Evolutionary conservation across 2,888 invertebrate species (phyloP), one percentile per base, ranked within the genome.

Genomic region (Microctonus hyperodae): DNA sequence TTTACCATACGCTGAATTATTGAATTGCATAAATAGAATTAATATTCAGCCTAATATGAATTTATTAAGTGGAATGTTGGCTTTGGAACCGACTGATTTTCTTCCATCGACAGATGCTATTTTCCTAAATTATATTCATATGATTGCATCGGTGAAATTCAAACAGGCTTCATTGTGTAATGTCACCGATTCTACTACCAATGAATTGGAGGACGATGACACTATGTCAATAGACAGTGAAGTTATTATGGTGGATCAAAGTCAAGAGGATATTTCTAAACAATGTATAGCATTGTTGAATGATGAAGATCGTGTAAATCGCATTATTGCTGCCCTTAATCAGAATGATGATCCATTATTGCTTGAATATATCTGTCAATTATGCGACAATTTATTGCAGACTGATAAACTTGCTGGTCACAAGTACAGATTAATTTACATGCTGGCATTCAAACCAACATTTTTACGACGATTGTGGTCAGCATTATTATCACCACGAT

Each of bases 361-460:
- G 23, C 84, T 94, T 55, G 89, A 90, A 74, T 87, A 89, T 11
- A 85, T 94, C 69, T 92, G 92, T 70, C 88, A 90, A 79, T 88
- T 96, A 62, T 95, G 95, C 78, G 94, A 96, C 84, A 91, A 93
- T 84, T 85, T 96, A 59, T 85, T 96, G 80, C 87, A 94, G 73
- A 91, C 93, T 74, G 92, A 94, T 80, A 91, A 91, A 80, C 88
- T 92, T 81, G 92, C 95, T 0, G 88, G 95, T 73, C 93, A 94
- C 81, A 93, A 93, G 79, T 94, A 92, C 85, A 92, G 94, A 78
- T 83, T 95, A 60, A 84, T 95, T 2, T 93, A 93, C 81, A 92
- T 92, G 60, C 82, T 95, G 73, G 93, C 94, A 0, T 93, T 94
- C 79, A 92, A 92, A 78, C 91, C 92, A 0, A 85, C 88, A 60